Base-by-base conservation (phyloP, 2,797 vertebrate species). In the Pelochelys cantorii region DNA sequence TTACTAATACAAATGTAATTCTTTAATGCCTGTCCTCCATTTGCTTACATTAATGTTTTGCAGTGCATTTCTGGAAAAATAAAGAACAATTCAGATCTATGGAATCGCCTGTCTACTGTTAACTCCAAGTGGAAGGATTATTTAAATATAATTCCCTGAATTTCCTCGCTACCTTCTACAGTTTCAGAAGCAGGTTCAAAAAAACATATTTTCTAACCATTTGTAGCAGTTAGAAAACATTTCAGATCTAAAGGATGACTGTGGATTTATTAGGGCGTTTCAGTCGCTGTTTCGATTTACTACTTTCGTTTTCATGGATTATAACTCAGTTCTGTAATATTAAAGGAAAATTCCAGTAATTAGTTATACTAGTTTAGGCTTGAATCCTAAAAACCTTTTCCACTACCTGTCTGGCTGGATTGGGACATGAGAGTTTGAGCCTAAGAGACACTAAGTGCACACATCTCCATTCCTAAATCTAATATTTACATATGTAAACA, bases 341-440 rank as follows among this genome's bases (percentile, higher is more conserved):
- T 71, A 83, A 88, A 85, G 84, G 75, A 37, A 22, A 13, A 89
- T 92, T 93, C 23, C 48, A 82, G 56, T 10, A 80, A 83, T 68
- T 29, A 55, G 74, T 55, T 86, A 75, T 59, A 34, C n/a, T 22
- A 34, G 7, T 34, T 68, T 68, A 54, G 56, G 56, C 11, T 14
- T 0, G 0, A 11, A 71, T 71, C 83, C 81, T 87, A 34, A 81
- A 82, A 78, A 86, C 37, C 59, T 81, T 82, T n/a, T 55, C 23
- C 3, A 3, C 22, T 65, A 65, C 29, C 7, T 1, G 9, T 48
- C 11, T 29, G 84, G 1, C 31, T 68, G 17, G 20, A 89, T 81
- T n/a, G 75, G 42, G 15, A 31, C 62, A 0, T 34, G 29, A 42
- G 65, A 62, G 62, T 59, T 60, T 74, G 25, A 68, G n/a, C n/a